Conservation (phyloP, 2,797 vertebrate genomes). For the Phrynocephalus forsythii region DNA sequence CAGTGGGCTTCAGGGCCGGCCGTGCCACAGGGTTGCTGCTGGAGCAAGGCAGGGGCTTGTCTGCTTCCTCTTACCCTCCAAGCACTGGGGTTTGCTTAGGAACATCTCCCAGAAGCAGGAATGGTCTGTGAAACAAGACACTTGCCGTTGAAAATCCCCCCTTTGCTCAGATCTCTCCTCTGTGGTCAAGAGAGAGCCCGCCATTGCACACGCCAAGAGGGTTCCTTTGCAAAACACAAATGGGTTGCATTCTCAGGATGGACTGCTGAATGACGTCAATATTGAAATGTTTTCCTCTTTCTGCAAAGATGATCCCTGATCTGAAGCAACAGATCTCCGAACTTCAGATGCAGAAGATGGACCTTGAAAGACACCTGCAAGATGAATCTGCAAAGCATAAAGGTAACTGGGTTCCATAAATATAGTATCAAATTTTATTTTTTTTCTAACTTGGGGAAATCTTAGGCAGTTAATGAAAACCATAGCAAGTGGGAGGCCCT, state of each 20-base stretch:
- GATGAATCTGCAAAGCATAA: constrained; percentile 81
- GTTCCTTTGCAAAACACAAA: constrained; percentile 20
- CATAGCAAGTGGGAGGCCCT: no score
- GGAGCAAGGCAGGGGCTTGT: no score
- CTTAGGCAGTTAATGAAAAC: not conserved
- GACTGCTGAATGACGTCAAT: constrained; percentile 3
- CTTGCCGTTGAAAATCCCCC: not conserved
- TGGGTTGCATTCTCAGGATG: not conserved
- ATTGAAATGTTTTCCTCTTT: not conserved
- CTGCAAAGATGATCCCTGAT: constrained; percentile 88
- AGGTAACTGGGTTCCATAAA: constrained; percentile 76
- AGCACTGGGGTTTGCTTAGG: not conserved
- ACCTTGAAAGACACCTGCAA: constrained; percentile 83
- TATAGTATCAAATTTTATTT: not conserved
- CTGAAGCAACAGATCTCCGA: constrained; percentile 90
- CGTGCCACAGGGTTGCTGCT: no score
- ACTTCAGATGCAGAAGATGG: constrained; percentile 89
- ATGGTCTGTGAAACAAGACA: not conserved
- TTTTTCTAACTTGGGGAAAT: not conserved
- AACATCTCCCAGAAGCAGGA: constrained; percentile 1
- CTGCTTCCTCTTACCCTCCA: no score
- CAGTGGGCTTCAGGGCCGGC: no score
- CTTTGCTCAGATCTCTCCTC: not conserved
- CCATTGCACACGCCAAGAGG: not conserved
- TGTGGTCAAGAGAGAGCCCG: not conserved